A percentile compares a stretch with the other conserved stretches of the same genome.
Evolutionary conservation across 2,113 vertebrate species (phyloP).

Genomic region (Hemiscyllium ocellatum): DNA sequence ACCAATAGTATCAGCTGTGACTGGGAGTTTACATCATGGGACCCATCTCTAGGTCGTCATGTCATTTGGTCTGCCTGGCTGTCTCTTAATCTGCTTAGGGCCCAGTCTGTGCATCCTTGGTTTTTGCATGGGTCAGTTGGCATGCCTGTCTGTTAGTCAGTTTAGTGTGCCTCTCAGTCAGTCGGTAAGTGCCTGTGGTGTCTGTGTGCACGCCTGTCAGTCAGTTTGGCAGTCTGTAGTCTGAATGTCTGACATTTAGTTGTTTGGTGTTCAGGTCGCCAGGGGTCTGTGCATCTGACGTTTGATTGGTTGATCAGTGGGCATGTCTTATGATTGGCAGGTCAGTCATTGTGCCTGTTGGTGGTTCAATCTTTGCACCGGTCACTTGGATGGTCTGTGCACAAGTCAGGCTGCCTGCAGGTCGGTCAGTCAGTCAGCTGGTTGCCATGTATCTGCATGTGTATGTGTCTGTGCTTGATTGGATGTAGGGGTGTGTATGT

Average conservation of each 20-base stretch:
- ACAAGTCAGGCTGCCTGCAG: no score
- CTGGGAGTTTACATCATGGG: not conserved
- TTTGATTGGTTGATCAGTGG: not conserved
- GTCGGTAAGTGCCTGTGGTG: no score
- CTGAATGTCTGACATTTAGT: no score
- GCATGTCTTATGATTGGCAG: not conserved
- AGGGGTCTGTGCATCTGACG: not conserved
- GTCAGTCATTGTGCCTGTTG: not conserved
- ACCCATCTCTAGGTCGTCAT: not conserved
- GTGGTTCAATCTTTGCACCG: not conserved
- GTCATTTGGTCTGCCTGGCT: not conserved
- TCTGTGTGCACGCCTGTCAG: no score
- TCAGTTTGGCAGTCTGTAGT: not conserved
- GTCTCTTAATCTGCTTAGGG: no score
- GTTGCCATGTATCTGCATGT: not conserved
- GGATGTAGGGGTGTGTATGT: not conserved
- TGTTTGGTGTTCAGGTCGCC: not conserved
- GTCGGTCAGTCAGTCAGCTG: not conserved
- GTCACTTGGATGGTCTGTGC: not conserved
- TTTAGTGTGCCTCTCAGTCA: no score
- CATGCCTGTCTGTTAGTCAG: no score
- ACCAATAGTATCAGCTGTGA: no score
- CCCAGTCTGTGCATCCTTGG: no score
- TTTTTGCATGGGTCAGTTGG: not conserved
- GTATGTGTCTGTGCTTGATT: not conserved